Evolutionary conservation across 2,113 vertebrate genomes (phyloP), one percentile per base, ranked within the genome.

Genomic region (Thamnophis sirtalis): DNA sequence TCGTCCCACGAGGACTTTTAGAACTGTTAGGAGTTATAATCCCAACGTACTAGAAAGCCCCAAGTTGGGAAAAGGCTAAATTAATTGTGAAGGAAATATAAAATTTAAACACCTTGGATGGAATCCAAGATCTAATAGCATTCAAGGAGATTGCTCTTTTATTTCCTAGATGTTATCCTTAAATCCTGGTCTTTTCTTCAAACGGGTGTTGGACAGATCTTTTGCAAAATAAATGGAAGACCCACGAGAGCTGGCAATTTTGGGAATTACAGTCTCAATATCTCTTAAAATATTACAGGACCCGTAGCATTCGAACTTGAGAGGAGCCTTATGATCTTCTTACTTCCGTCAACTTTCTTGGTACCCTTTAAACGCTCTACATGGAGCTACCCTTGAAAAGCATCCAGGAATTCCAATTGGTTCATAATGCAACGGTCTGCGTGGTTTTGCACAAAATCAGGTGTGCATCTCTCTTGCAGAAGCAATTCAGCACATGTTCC

Each of bases 91-190:
- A 91, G 88, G 7, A 33, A 93, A 55, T 3, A 28, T 56, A 87
- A 86, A 33, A 91, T 96, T 95, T 87, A 86, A 87, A 48, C 80
- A 95, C 91, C 68, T 88, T 53, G 49, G 58, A 86, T 87, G 85
- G 22, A 60, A 48, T 48, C 91, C 86, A 54, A 5, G 5, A 13
- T 7, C 58, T 50, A 51, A 68, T 26, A 50, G 17, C 7, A 9
- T n/a, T 53, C 9, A 49, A 85, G 22, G 33, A 48, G 21, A 10
- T 22, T 11, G 26, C 49, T 58, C 22, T 68, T 1, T 13, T 91
- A n/a, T 24, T 38, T 17, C 13, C 50, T 43, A 9, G 73, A 21
- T 38, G 17, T 38, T 80, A 38, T 43, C 68, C 7, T 5, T 80
- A 80, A 0, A 1, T 9, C 2, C 17, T 21, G 15, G 15, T 80